Base-by-base conservation (phyloP, 2,797 vertebrate species). In the Aratinga solstitialis region DNA sequence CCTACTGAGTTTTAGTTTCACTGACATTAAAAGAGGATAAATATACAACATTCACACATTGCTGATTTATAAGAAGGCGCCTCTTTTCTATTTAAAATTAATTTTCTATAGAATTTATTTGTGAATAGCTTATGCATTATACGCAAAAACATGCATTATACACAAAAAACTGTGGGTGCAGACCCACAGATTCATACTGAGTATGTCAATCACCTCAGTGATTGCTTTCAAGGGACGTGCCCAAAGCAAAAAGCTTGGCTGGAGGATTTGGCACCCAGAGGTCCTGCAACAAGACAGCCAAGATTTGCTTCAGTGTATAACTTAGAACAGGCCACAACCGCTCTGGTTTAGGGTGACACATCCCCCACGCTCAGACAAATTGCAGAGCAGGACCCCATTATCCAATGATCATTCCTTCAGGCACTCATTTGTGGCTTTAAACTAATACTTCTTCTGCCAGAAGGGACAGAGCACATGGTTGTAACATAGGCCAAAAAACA, bases 351-450 rank as follows among this genome's bases (percentile, higher is more conserved):
- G 66, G 83, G 89, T 32, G 30, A 69, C 90, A 85, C 53, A 72
- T 86, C 62, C 77, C 65, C 73, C 79, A 14, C 1, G 3, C 58
- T 61, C 7, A 2, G 78, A 87, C 74, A 93, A 88, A 38, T 65
- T 87, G 93, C 63, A 83, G 79, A 94, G 79, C 58, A 24, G 69
- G 78, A 89, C 94, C 77, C 54, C 32, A 5, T 84, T 79, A 72
- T 51, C 75, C 87, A 85, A 11, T 14, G 51, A 80, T 91, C 23
- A 3, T 87, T 74, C 79, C 76, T 93, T 56, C 89, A 87, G 45
- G 90, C 87, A 72, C 30, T 56, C 71, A 76, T 90, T 82, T 90
- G 96, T 81, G 94, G 79, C 76, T 93, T 94, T 89, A 91, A 93
- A 73, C 69, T 94, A 95, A 88, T 48, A 83, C 3, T 81, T 38